These are phyloP conservation scores for Iguana delicatissima DNA, from an alignment of 2,797 vertebrate species.

Conservation along the genomic window DNA sequence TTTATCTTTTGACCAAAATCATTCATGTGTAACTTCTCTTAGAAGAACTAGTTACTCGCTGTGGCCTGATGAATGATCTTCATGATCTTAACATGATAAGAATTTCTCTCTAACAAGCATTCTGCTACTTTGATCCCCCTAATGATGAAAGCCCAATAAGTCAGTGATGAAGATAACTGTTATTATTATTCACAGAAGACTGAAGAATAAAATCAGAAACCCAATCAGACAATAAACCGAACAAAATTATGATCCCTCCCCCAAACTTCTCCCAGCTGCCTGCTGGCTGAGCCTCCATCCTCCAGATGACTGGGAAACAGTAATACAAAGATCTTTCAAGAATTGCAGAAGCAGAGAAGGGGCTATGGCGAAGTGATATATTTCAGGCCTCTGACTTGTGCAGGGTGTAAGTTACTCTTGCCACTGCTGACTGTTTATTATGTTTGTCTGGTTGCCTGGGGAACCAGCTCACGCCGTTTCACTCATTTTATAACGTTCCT, in stretches of 20 bases:
- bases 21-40: neutral
- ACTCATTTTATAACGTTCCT: conserved; percentile 87
- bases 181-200: conserved; percentile 49
- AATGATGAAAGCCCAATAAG: neutral
- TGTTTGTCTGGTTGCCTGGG: conserved; percentile 89
- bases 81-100: neutral
- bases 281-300: conserved; percentile 59
- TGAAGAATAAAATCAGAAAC: conserved; percentile 53
- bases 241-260: conserved; percentile 54
- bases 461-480: conserved; percentile 85
- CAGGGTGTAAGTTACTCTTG: conserved; percentile 82
- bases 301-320: conserved; percentile 67
- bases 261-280: neutral
- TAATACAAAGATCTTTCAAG: conserved; percentile 83
- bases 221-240: conserved; percentile 65
- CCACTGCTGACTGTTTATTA: conserved; percentile 85
- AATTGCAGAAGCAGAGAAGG: conserved; percentile 71
- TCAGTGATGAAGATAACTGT: conserved; percentile 33
- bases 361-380: conserved; percentile 84
- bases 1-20: neutral
- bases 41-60: neutral
- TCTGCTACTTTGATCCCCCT: neutral
- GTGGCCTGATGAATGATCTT: neutral
- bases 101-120: neutral
- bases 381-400: conserved; percentile 79